Conservation (phyloP, 92 coral and sea anemone species). For the Montipora capitata region DNA sequence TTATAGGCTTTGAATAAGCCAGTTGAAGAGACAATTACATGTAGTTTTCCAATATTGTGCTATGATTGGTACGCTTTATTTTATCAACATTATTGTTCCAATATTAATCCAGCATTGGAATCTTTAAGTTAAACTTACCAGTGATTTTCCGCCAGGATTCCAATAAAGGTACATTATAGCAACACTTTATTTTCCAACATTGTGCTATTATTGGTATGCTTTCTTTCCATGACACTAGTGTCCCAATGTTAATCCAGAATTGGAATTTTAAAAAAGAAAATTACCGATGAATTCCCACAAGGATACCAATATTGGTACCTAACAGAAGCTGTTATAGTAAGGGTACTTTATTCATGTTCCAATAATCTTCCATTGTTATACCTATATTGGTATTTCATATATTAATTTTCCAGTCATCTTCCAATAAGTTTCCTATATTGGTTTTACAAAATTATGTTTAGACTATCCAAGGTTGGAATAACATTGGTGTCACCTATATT, state of each 20-base stretch:
- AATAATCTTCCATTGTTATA: conserved; percentile 2
- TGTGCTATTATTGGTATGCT: conserved; percentile 18
- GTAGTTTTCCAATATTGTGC: conserved; percentile 16
- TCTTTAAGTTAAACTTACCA: conserved; percentile 4
- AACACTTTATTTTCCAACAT: conserved; percentile 9
- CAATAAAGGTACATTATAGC: conserved; percentile 9
- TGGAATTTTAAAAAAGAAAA: not conserved
- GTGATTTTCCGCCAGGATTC: conserved; percentile 2
- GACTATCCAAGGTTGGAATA: conserved; percentile 43
- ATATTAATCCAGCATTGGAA: conserved; percentile 13
- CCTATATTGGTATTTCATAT: conserved; percentile 3
- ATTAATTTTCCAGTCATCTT: conserved; percentile 13
- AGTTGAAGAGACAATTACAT: conserved; percentile 15
- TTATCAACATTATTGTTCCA: not conserved
- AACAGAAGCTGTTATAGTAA: conserved; percentile 2
- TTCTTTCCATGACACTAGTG: not conserved
- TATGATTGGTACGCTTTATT: conserved; percentile 7
- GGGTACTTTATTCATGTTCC: conserved; percentile 1
- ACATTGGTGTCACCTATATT: conserved; percentile 24
- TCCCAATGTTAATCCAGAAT: conserved; percentile 4
- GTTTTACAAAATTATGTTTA: conserved; percentile 11
- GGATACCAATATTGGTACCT: conserved; percentile 17
- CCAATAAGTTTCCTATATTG: not conserved
- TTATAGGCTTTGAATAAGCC: conserved; percentile 24
- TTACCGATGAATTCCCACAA: conserved; percentile 14